Base-by-base conservation (phyloP, 2,113 vertebrate species). In the Ornithorhynchus anatinus region DNA sequence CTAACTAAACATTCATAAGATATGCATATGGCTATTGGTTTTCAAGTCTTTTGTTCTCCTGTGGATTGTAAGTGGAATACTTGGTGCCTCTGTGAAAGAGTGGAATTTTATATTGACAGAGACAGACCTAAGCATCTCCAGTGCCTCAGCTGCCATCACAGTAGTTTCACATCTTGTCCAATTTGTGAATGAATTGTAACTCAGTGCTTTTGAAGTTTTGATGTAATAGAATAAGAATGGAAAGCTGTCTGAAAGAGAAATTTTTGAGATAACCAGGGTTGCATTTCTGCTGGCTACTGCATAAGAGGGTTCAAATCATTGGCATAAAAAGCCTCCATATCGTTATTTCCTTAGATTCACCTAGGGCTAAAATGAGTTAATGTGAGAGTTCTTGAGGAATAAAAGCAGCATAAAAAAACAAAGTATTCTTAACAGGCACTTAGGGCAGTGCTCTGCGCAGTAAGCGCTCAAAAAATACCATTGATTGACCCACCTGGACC, bases 161-260 rank as follows among this genome's bases (percentile, higher is more conserved):
- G 42, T 81, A 89, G 85, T 82, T 87, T 77, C 59, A 86, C 78
- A 77, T 85, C 82, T 90, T 5, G 20, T 76, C 48, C 60, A 86
- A 76, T 89, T 86, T 88, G 68, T 69, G 69, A 88, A 84, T 76
- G 68, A 79, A 84, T 82, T 56, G 58, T 77, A 79, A 80, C 60
- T 67, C 50, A 6, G 5, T 59, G 19, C 7, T 75, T 86, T 72
- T 78, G 73, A 87, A 86, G 59, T 84, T 89, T 84, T 79, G 22
- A 65, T 77, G 33, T 45, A 83, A 85, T 63, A 69, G n/a, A 72
- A 78, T 32, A 8, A 45, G 53, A 82, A 72, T 27, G 33, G 42
- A 79, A 79, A 36, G 12, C 9, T 29, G 25, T 19, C 58, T 63
- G 42, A 63, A 75, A 77, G 42, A 59, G 36, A 51, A 56, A 15